Evolutionary conservation across 2,888 invertebrate genomes (phyloP).

Genomic region (Corythucha ciliata): DNA sequence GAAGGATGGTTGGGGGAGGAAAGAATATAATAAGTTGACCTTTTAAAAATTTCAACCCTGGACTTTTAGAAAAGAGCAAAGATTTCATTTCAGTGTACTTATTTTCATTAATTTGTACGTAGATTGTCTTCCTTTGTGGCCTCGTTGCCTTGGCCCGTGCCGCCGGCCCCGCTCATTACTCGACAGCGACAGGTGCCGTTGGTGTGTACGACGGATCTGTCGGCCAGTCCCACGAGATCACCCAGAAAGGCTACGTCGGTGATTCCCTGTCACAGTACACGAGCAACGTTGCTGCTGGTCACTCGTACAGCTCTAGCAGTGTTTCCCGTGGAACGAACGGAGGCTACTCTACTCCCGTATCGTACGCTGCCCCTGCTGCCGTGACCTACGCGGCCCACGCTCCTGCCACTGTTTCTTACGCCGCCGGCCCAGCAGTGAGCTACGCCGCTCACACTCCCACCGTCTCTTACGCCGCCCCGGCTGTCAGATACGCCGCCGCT

Average conservation of each 20-base stretch:
- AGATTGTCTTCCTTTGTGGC: constrained; percentile 29
- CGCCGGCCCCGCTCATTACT: constrained; percentile 33
- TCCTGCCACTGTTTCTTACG: constrained; percentile 18
- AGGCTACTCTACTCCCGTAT: too few species aligned
- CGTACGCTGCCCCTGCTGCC: constrained; percentile 19
- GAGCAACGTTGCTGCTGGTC: constrained; percentile 38
- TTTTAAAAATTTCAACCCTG: too few species aligned
- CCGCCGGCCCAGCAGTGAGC: constrained; percentile 20
- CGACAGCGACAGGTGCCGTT: constrained; percentile 41
- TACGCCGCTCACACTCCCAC: constrained; percentile 19
- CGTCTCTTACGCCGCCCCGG: constrained; percentile 22
- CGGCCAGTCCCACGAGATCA: constrained; percentile 41
- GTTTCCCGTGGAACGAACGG: constrained; percentile 27
- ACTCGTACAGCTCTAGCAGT: constrained; percentile 22
- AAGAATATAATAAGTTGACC: too few species aligned
- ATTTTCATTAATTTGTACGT: too few species aligned
- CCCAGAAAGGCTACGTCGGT: constrained; percentile 42
- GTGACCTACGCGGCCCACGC: constrained; percentile 10
- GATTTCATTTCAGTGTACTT: too few species aligned
- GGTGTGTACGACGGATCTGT: constrained; percentile 41
- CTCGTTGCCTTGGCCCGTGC: constrained; percentile 30
- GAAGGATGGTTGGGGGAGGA: too few species aligned
- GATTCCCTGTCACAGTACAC: constrained; percentile 40
- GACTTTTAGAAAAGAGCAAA: too few species aligned
- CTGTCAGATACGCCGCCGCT: constrained; percentile 18